These are phyloP conservation scores for Meandrina meandrites DNA, from an alignment of 92 coral and sea anemone species.

Conservation along the genomic window DNA sequence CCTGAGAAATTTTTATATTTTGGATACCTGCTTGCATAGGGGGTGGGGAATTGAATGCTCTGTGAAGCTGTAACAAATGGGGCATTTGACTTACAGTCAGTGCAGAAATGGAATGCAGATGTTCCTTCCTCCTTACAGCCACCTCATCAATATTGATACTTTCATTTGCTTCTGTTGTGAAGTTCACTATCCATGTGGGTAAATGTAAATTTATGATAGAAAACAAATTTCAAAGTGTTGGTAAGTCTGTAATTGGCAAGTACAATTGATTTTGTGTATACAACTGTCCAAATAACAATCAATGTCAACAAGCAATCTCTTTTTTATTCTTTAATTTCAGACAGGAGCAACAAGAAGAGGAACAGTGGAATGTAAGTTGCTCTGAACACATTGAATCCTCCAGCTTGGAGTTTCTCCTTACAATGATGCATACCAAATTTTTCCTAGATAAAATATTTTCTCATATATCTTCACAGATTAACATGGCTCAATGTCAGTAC, in stretches of 20 bases:
- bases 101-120: neutral
- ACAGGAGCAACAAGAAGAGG: conserved; percentile 33
- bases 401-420: neutral
- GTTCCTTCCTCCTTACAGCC: neutral
- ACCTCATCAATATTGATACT: neutral
- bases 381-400: neutral
- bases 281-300: neutral
- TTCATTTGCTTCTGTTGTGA: too few species aligned
- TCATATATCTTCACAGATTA: conserved; percentile 36
- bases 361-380: conserved; percentile 31
- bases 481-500: conserved; percentile 50
- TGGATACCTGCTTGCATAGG: too few species aligned
- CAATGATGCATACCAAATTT: neutral
- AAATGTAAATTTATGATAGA: neutral
- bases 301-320: neutral
- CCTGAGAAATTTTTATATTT: too few species aligned
- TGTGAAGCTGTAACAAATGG: too few species aligned
- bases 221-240: neutral
- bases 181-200: neutral
- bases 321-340: neutral
- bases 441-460: neutral
- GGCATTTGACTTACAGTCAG: neutral
- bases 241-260: neutral
- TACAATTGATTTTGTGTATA: neutral
- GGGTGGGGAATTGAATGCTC: too few species aligned